Conservation (phyloP, 1,140 invertebrate genomes). For the Drosophila albomicans region DNA sequence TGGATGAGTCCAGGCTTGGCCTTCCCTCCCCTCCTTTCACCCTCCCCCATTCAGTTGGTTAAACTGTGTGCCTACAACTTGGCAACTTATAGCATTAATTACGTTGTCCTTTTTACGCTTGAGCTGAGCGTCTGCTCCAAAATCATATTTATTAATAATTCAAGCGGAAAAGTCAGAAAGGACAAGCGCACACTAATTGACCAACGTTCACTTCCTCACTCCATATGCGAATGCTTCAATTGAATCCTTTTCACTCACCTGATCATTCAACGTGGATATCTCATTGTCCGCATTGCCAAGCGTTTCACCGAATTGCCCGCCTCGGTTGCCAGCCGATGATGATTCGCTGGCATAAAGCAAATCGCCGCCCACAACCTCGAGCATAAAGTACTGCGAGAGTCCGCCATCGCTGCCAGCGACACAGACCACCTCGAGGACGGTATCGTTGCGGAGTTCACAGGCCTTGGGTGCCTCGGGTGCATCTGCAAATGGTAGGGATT, state of each 20-base stretch:
- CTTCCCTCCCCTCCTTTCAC: not conserved
- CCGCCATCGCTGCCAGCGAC: conserved; percentile 92
- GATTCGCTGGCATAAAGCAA: conserved; percentile 84
- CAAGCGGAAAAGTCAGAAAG: conserved; percentile 77
- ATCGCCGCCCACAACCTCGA: conserved; percentile 91
- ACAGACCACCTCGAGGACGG: conserved; percentile 90
- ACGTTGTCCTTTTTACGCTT: conserved; percentile 79
- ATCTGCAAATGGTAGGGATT: conserved; percentile 84
- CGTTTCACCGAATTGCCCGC: conserved; percentile 72
- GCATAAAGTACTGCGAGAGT: conserved; percentile 91
- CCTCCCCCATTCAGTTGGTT: conserved; percentile 26
- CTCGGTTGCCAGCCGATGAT: conserved; percentile 44
- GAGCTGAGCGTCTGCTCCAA: conserved; percentile 39
- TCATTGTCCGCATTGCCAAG: conserved; percentile 86
- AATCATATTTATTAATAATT: conserved; percentile 77
- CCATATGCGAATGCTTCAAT: conserved; percentile 72
- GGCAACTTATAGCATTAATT: conserved; percentile 68
- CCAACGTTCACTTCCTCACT: not conserved
- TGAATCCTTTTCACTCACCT: conserved; percentile 85
- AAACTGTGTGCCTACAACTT: conserved; percentile 40
- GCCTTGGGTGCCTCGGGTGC: conserved; percentile 89
- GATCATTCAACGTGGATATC: conserved; percentile 87
- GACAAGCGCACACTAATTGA: conserved; percentile 75
- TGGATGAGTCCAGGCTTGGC: conserved; percentile 13
- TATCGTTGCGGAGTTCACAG: conserved; percentile 89